phyloP scores from a whole-genome alignment of 2,888 invertebrate species.

The Alsophila aescularia region DNA sequence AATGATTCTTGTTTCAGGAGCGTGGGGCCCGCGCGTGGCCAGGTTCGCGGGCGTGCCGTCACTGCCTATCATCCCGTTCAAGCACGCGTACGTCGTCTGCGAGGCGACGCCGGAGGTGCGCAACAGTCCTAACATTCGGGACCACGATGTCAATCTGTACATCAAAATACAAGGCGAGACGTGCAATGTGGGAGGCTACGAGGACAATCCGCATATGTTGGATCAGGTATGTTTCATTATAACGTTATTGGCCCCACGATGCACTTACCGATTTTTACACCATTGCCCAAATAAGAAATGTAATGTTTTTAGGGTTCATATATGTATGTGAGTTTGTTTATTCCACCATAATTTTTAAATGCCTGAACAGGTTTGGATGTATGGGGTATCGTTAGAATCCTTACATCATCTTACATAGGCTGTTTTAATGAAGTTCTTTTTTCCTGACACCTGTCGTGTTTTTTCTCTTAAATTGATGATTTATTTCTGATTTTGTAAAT shows the following conservation, averaged over 20 bases:
- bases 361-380: no score
- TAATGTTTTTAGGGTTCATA: no score
- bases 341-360: no score
- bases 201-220: conserved; percentile 91
- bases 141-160: conserved; percentile 93
- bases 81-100: conserved; percentile 94
- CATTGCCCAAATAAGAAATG: no score
- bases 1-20: conserved; percentile 67
- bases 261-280: no score
- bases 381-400: no score
- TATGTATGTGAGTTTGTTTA: no score
- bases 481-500: no score
- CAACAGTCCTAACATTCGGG: conserved; percentile 92
- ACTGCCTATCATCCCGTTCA: conserved; percentile 92
- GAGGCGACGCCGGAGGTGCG: conserved; percentile 90
- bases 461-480: no score
- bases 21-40: conserved; percentile 92
- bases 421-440: no score
- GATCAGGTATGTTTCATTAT: conserved; percentile 83
- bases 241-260: background rate
- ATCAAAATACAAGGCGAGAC: conserved; percentile 93
- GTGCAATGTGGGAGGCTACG: conserved; percentile 94
- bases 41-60: conserved; percentile 86
- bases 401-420: no score
- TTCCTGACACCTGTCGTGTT: no score